Evolutionary conservation across 2,888 invertebrate genomes (phyloP).

Genomic region (Exocentrus adspersus): DNA sequence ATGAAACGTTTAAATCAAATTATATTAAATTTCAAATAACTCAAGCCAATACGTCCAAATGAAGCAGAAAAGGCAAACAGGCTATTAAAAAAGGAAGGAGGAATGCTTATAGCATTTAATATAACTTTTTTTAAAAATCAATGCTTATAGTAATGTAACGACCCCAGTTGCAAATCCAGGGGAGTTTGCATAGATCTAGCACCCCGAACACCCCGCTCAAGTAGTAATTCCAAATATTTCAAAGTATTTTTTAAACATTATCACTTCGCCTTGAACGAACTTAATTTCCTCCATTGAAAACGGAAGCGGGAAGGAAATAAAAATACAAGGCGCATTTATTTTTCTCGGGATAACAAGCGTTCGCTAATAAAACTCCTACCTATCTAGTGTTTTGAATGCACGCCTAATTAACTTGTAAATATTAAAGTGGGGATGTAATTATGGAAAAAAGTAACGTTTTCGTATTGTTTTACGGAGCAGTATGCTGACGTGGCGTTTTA

Average conservation of each 20-base stretch:
- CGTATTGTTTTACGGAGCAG: neutral
- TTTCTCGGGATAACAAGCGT: constrained; percentile 6
- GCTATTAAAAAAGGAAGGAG: too few relatives aligned
- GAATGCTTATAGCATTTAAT: too few relatives aligned
- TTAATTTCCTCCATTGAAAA: constrained; percentile 40
- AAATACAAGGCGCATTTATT: constrained; percentile 8
- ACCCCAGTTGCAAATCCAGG: neutral
- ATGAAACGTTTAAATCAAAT: too few relatives aligned
- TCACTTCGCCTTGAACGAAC: neutral
- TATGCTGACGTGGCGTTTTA: neutral
- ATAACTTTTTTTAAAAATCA: too few relatives aligned
- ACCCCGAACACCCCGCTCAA: too few relatives aligned
- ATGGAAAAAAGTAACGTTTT: constrained; percentile 1
- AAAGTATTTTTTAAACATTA: constrained; percentile 4
- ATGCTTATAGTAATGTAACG: too few relatives aligned
- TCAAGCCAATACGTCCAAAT: too few relatives aligned
- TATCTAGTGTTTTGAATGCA: constrained; percentile 2
- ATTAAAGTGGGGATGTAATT: constrained; percentile 1
- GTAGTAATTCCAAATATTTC: neutral
- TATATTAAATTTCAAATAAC: too few relatives aligned
- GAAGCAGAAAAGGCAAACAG: too few relatives aligned
- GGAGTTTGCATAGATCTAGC: neutral
- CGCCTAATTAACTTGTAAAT: constrained; percentile 10
- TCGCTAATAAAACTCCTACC: constrained; percentile 7
- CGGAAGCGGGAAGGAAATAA: constrained; percentile 40